These are phyloP conservation scores for Brachymystax lenok DNA, from an alignment of 2,797 vertebrate species.

Conservation along the genomic window DNA sequence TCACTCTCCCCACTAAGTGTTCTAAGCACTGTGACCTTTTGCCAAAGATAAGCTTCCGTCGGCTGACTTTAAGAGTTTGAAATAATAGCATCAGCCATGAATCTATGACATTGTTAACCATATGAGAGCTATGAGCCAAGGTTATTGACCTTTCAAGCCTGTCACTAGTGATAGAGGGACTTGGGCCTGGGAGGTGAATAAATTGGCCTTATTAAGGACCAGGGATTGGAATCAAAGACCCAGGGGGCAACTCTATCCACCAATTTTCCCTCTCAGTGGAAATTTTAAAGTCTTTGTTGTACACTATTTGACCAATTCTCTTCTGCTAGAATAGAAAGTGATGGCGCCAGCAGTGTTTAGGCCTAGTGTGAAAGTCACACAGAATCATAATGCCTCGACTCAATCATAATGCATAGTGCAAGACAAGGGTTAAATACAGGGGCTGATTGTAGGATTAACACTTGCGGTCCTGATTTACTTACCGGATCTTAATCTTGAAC, in stretches of 20 bases:
- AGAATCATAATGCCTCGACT: conserved; percentile 29
- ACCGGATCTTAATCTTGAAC: conserved; percentile 45
- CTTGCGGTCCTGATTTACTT: conserved; percentile 46
- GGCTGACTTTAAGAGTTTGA: conserved; percentile 68
- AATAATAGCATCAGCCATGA: conserved; percentile 70
- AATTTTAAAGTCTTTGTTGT: conserved; percentile 49
- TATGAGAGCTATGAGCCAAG: conserved; percentile 74
- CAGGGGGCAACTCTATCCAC: conserved; percentile 47
- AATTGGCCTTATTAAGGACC: conserved; percentile 69
- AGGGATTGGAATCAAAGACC: conserved; percentile 55
- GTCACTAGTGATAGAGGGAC: conserved; percentile 73
- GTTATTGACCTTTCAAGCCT: conserved; percentile 81
- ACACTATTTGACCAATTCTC: conserved; percentile 49
- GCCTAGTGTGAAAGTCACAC: conserved; percentile 17
- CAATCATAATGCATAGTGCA: conserved; percentile 23
- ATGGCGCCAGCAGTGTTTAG: conserved; percentile 20
- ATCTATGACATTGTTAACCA: conserved; percentile 76
- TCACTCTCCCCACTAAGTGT: conserved; percentile 66
- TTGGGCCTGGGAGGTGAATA: conserved; percentile 60
- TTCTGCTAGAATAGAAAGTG: conserved; percentile 40
- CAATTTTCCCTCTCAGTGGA: conserved; percentile 39
- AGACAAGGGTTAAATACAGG: conserved; percentile 40
- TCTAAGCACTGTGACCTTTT: conserved; percentile 74
- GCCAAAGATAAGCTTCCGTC: conserved; percentile 69
- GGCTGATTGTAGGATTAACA: conserved; percentile 59